phyloP scores from a whole-genome alignment of 2,113 vertebrate genomes.

The Hippoglossus stenolepis region DNA sequence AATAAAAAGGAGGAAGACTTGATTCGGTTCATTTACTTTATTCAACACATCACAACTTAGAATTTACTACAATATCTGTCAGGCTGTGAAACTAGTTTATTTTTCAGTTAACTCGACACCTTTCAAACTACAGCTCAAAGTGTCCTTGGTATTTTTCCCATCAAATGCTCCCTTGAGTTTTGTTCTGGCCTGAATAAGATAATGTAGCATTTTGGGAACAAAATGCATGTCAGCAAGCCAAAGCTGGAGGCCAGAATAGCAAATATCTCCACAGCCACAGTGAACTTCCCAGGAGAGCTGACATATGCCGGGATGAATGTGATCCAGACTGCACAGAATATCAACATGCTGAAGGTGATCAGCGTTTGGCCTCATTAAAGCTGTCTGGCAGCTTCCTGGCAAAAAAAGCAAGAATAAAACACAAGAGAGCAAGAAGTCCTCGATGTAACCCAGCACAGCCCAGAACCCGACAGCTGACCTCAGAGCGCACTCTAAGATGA shows the following conservation, averaged over 20 bases:
- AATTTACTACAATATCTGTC: too few relatives aligned
- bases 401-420: constrained; percentile 74
- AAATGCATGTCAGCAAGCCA: constrained; percentile 68
- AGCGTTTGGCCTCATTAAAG: constrained; percentile 75
- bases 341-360: constrained; percentile 77
- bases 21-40: neutral
- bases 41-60: neutral
- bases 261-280: constrained; percentile 77
- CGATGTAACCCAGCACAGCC: constrained; percentile 70
- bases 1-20: neutral
- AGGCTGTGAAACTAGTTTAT: neutral
- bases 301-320: constrained; percentile 73
- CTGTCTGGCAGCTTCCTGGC: constrained; percentile 71
- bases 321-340: constrained; percentile 78
- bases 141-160: constrained; percentile 56
- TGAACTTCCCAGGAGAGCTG: constrained; percentile 75
- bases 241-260: constrained; percentile 72
- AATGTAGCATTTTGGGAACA: constrained; percentile 75
- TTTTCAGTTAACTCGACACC: neutral
- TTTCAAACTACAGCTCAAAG: constrained; percentile 21
- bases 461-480: constrained; percentile 73
- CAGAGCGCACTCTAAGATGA: constrained; percentile 70
- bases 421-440: constrained; percentile 67
- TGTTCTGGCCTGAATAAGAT: constrained; percentile 71
- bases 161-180: constrained; percentile 73